These are phyloP conservation scores for Aphidius gifuensis DNA, from an alignment of 1,140 invertebrate genomes.

Conservation along the genomic window DNA sequence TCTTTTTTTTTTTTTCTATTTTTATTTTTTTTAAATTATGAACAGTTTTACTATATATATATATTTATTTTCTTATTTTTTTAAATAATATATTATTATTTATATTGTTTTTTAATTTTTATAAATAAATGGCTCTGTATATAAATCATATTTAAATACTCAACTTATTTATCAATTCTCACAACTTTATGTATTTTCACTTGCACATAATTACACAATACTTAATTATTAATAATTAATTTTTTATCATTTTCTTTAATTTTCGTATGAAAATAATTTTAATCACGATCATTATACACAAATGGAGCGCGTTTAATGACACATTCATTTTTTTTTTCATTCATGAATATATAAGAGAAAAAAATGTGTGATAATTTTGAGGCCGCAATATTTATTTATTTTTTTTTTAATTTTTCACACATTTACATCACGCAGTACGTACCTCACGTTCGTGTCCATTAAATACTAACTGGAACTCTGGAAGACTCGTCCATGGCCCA, in stretches of 20 bases:
- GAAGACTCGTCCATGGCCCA: conserved; percentile 44
- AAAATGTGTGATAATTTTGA: conserved; percentile 4
- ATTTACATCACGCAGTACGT: conserved; percentile 15
- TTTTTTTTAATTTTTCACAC: conserved; percentile 19
- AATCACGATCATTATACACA: conserved; percentile 3
- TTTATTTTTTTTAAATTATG: conserved; percentile 7
- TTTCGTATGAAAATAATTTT: conserved; percentile 23
- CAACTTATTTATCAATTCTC: conserved; percentile 9
- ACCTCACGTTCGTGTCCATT: conserved; percentile 27
- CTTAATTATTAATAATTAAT: background rate
- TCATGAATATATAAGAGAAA: background rate
- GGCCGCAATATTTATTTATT: background rate
- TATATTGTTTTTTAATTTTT: conserved; percentile 28
- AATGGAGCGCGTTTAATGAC: too few relatives aligned
- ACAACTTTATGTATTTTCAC: conserved; percentile 1
- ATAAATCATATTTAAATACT: conserved; percentile 1
- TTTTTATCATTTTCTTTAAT: conserved; percentile 3
- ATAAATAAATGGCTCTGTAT: conserved; percentile 25
- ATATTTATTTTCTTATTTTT: conserved; percentile 30
- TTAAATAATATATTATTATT: conserved; percentile 26
- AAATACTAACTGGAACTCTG: conserved; percentile 49
- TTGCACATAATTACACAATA: conserved; percentile 4
- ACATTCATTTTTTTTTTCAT: background rate
- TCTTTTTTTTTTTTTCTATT: conserved; percentile 9
- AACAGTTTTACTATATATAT: conserved; percentile 13